These are phyloP conservation scores for Thyatira batis DNA, from an alignment of 2,888 invertebrate species.

Conservation along the genomic window DNA sequence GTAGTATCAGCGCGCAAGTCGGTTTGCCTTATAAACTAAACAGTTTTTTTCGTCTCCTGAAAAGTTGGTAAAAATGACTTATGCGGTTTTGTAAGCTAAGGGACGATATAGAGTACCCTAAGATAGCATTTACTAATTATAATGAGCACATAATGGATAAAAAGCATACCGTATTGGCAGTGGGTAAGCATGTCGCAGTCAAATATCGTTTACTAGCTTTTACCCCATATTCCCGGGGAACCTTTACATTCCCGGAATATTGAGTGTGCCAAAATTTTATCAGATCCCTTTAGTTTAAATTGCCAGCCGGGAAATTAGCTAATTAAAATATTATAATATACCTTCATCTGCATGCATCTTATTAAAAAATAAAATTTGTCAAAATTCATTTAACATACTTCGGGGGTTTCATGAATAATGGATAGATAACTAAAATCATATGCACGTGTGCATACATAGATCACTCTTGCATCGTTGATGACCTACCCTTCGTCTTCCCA, in stretches of 20 bases:
- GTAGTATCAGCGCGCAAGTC: no score
- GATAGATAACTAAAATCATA: background rate
- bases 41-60: no score
- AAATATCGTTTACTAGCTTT: no score
- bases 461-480: background rate
- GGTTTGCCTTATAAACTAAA: no score
- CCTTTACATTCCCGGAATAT: no score
- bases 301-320: background rate
- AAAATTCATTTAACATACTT: background rate
- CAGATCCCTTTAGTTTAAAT: no score
- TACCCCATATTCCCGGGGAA: no score
- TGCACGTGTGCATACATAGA: conserved; percentile 3
- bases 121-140: no score
- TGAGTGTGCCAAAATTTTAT: no score
- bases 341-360: background rate
- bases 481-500: conserved; percentile 6
- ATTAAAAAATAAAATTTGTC: background rate
- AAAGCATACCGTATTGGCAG: background rate
- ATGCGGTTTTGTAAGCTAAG: no score
- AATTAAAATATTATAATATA: background rate
- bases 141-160: background rate
- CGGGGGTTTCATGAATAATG: background rate
- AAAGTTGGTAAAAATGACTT: no score
- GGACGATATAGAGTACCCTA: no score
- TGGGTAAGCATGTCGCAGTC: background rate